Conservation (phyloP, 2,888 invertebrate genomes). For the Romanomermis culicivorax region DNA sequence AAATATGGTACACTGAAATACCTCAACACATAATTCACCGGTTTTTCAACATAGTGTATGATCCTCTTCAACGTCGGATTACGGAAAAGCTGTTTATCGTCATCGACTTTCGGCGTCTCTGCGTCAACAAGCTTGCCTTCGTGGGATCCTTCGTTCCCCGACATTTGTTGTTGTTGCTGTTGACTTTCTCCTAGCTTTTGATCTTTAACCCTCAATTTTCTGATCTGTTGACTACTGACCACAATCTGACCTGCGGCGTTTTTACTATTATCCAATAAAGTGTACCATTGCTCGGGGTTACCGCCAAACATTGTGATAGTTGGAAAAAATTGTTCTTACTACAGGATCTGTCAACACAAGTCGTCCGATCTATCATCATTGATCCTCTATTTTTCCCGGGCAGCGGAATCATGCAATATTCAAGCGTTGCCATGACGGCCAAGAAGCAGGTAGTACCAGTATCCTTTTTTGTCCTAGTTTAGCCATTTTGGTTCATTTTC, state of each 20-base stretch:
- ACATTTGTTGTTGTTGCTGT: background rate
- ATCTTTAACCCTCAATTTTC: background rate
- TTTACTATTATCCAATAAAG: background rate
- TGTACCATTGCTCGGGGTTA: background rate
- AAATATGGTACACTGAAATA: background rate
- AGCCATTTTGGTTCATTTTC: too few species aligned
- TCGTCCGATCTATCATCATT: too few species aligned
- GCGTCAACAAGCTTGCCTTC: too few species aligned
- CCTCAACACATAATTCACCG: background rate
- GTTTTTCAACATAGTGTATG: background rate
- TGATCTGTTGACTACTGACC: background rate
- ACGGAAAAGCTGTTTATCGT: background rate
- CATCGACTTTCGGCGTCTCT: background rate
- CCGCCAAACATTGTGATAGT: too few species aligned
- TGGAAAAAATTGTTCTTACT: too few species aligned
- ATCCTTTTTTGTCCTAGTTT: too few species aligned
- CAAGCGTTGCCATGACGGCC: too few species aligned
- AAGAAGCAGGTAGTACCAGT: too few species aligned
- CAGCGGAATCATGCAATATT: too few species aligned
- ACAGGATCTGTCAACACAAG: too few species aligned
- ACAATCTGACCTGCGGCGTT: background rate
- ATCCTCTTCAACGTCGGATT: background rate
- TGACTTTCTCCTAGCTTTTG: background rate
- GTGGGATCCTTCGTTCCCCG: background rate
- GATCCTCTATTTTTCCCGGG: too few species aligned